Evolutionary conservation across 1,140 invertebrate genomes (phyloP), one percentile per base, ranked within the genome.

Genomic region (Drosophila tani): DNA sequence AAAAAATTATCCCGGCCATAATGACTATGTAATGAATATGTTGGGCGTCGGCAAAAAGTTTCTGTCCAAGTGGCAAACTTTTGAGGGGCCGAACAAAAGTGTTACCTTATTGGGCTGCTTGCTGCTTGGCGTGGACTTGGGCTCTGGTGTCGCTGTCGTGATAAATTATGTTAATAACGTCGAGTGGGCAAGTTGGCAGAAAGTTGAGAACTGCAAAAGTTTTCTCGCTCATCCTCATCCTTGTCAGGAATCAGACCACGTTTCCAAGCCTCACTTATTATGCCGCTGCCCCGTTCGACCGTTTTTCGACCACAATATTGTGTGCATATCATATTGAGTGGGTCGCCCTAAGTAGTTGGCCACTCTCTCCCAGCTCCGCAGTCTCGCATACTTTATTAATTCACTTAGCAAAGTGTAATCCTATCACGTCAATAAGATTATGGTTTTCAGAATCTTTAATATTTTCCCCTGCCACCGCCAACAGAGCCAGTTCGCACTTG

Each of bases 351-450:
- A 85, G 82, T 85, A 85, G 82, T 82, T 85, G 79, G 70, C 68
- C 70, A 41, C 75, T 56, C 47, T 35, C 14, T 40, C 47, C 17
- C 49, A 35, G 14, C 27, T n/a, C 53, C 35, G 8, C 41, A 40
- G 27, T 27, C 64, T 68, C 64, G 73, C 81, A 79, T 78, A 84
- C 81, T 84, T 91, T 88, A 91, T 91, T 91, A 91, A 91, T 91
- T 91, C 88, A 91, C 88, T 91, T 91, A 91, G 88, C 81, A 84
- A 91, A 91, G 88, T 91, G 88, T 91, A 91, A 91, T 91, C 88
- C 88, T 91, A 91, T 91, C 88, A 91, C 88, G 88, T 91, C 88
- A 91, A 91, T 91, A 91, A 88, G 88, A 91, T 91, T 91, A 91
- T 91, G 88, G 88, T 88, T 90, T 88, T 90, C 58, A 90, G 85